These are phyloP conservation scores for Schizotus pectinicornis DNA, from an alignment of 2,888 invertebrate species.

Conservation along the genomic window DNA sequence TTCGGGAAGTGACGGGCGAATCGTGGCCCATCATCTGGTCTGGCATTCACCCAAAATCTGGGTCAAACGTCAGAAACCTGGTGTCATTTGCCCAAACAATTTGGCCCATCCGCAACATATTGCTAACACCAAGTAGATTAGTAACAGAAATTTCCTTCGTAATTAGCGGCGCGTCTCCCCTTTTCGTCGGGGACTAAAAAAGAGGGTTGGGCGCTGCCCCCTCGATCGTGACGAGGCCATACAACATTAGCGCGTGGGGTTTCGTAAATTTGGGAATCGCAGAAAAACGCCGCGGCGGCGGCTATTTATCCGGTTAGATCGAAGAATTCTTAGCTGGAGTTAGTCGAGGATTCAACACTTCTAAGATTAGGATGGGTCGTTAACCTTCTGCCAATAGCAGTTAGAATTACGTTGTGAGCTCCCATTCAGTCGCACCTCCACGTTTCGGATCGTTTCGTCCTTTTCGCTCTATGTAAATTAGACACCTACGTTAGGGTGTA, in stretches of 20 bases:
- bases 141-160: neutral
- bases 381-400: slow-evolving; percentile 45
- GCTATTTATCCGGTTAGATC: neutral
- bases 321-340: slow-evolving; percentile 18
- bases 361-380: slow-evolving; percentile 51
- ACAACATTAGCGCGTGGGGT: slow-evolving; percentile 1
- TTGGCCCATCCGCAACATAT: slow-evolving; percentile 25
- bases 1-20: slow-evolving; percentile 22
- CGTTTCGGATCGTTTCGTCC: slow-evolving; percentile 15
- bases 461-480: slow-evolving; percentile 39
- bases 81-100: slow-evolving; percentile 20
- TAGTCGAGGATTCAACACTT: slow-evolving; percentile 42
- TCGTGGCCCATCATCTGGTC: slow-evolving; percentile 6
- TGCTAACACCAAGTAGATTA: slow-evolving; percentile 1
- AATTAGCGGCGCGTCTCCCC: neutral
- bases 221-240: slow-evolving; percentile 8
- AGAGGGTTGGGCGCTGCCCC: neutral
- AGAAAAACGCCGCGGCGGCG: slow-evolving; percentile 3
- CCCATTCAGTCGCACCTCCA: slow-evolving; percentile 26
- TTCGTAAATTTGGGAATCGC: slow-evolving; percentile 5
- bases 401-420: slow-evolving; percentile 35
- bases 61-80: slow-evolving; percentile 32
- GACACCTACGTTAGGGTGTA: slow-evolving; percentile 44
- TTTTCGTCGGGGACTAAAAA: neutral
- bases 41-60: slow-evolving; percentile 14